Evolutionary conservation across 2,797 vertebrate genomes (phyloP).

Genomic region (Sparus aurata): DNA sequence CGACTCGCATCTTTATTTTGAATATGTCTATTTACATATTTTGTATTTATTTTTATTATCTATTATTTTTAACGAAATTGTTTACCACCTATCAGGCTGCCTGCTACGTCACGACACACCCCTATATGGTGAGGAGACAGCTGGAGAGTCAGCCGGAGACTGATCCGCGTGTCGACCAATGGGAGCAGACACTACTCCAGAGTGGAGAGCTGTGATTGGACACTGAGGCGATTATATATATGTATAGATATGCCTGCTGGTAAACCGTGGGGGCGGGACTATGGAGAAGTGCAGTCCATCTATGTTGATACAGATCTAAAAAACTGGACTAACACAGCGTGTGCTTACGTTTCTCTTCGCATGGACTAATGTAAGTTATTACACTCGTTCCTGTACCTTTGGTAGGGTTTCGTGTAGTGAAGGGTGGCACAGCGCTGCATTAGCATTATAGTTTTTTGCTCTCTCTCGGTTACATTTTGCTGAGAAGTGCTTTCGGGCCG

Average conservation of each 20-base stretch:
- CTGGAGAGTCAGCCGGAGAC: constrained; percentile 57
- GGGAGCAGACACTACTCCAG: constrained; percentile 5
- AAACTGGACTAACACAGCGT: constrained; percentile 72
- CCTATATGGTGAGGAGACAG: constrained; percentile 81
- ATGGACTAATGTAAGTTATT: constrained; percentile 83
- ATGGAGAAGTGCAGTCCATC: constrained; percentile 78
- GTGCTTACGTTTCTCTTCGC: constrained; percentile 60
- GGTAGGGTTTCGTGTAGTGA: neutral
- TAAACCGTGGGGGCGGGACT: constrained; percentile 78
- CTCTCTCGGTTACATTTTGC: constrained; percentile 47
- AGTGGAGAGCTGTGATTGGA: constrained; percentile 76
- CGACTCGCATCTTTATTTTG: fast-evolving
- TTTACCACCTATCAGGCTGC: constrained; percentile 69
- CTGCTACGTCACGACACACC: constrained; percentile 87
- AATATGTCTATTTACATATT: too few species aligned
- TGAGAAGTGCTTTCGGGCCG: constrained; percentile 63
- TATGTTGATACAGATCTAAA: constrained; percentile 77
- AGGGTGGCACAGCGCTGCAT: neutral
- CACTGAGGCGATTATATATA: constrained; percentile 61
- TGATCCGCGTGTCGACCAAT: constrained; percentile 74
- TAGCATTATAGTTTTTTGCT: constrained; percentile 16
- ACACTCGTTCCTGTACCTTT: constrained; percentile 13
- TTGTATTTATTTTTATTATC: neutral
- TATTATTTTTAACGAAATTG: constrained; percentile 51
- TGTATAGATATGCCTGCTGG: constrained; percentile 82